Base-by-base conservation (phyloP, 1,140 invertebrate species). In the Euschistus heros region DNA sequence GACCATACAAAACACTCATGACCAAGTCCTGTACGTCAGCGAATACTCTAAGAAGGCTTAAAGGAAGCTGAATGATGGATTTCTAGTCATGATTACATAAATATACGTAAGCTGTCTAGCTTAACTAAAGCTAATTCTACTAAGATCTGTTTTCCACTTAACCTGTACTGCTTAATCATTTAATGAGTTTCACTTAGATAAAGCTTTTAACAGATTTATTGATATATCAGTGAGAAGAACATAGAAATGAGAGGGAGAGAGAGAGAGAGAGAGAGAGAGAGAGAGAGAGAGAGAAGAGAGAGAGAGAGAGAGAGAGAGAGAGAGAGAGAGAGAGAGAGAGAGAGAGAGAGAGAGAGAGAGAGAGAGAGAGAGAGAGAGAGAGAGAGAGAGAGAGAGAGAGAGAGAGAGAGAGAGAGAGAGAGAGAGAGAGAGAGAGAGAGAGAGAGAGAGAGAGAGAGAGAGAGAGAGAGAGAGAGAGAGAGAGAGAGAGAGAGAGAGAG, bases 381-480 rank as follows among this genome's bases (percentile, higher is more conserved):
- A 65, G 59, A 66, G 52, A 59, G 17, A 61, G 59, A 52, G 52
- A 71, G 68, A 67, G 67, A 54, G 62, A 67, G 62, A 54, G 62
- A 55, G 62, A 57, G 66, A 24, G 62, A 59, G 57, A 63, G 65
- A 64, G 62, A 52, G 62, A 55, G 46, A 52, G 52, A 55, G 27
- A 64, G 65, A 42, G 50, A 59, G 65, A 67, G 54, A 65, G 68
- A 52, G 65, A 63, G 30, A 67, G 69, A 61, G 65, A 65, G 42
- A 65, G 64, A 72, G 72, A 70, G 72, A 73, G 75, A 76, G 75
- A 76, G 66, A 73, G 75, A 66, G 68, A 70, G 64, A 65, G 70
- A 71, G 69, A 63, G 59, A 62, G 66, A 42, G 65, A 66, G 55
- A 54, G 46, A 62, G 70, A 69, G 63, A 68, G 70, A 62, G 60